phyloP scores from a whole-genome alignment of 2,797 vertebrate genomes.

The Phrynocephalus guinanensis region DNA sequence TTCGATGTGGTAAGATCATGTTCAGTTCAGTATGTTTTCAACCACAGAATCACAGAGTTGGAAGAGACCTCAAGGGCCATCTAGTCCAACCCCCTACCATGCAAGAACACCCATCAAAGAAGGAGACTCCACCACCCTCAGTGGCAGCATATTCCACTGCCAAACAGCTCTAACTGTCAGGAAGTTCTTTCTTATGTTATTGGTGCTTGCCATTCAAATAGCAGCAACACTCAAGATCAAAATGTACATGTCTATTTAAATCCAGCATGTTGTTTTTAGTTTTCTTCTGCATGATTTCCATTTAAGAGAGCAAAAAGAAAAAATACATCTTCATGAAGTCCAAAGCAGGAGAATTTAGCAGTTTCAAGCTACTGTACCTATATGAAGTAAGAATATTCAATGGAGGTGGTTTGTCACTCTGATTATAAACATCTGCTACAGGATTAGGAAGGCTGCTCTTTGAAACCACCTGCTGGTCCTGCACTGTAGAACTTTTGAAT shows the following conservation, averaged over 20 bases:
- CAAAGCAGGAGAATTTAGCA: neutral
- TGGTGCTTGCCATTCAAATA: neutral
- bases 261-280: neutral
- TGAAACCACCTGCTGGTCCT: slow-evolving; percentile 98
- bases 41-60: too few relatives aligned
- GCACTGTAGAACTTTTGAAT: slow-evolving; percentile 94
- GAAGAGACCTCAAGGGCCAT: too few relatives aligned
- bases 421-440: slow-evolving; percentile 91
- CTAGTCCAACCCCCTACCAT: too few relatives aligned
- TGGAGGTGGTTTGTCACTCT: slow-evolving; percentile 95
- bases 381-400: slow-evolving; percentile 93
- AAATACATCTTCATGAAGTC: neutral
- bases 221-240: neutral
- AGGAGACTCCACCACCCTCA: too few relatives aligned
- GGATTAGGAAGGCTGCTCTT: slow-evolving; percentile 94
- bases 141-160: too few relatives aligned
- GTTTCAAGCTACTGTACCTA: slow-evolving; percentile 77
- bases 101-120: too few relatives aligned
- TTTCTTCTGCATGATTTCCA: neutral
- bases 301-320: neutral
- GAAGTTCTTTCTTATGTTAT: neutral
- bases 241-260: slow-evolving; percentile 9
- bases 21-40: too few relatives aligned
- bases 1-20: too few relatives aligned
- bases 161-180: too few relatives aligned